Evolutionary conservation across 2,888 invertebrate genomes (phyloP).

Genomic region (Sesia apiformis): DNA sequence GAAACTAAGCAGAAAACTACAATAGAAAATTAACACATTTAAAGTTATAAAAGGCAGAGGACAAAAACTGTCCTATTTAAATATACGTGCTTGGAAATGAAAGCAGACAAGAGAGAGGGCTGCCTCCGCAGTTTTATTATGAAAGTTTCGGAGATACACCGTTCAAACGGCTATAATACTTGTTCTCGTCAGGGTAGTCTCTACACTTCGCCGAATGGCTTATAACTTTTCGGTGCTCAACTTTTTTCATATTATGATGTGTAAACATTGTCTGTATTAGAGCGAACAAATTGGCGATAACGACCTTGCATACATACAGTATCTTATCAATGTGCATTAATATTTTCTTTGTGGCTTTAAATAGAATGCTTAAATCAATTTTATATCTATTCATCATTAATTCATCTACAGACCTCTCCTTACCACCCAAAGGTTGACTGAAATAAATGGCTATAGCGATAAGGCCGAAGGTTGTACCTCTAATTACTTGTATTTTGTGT

Average conservation of each 20-base stretch:
- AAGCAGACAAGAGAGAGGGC: constrained; percentile 14
- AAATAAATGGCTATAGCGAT: too few relatives aligned
- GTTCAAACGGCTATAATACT: constrained; percentile 3
- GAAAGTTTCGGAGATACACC: constrained; percentile 13
- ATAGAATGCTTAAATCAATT: too few relatives aligned
- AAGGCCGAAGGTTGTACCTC: too few relatives aligned
- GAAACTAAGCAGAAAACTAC: too few relatives aligned
- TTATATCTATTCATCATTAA: too few relatives aligned
- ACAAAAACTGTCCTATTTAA: constrained; percentile 9
- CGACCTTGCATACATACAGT: too few relatives aligned
- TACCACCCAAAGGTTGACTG: too few relatives aligned
- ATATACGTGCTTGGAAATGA: constrained; percentile 27
- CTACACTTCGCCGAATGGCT: constrained; percentile 7
- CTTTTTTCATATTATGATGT: constrained; percentile 5
- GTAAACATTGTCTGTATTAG: not conserved
- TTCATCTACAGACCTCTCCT: too few relatives aligned
- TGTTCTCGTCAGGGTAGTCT: constrained; percentile 6
- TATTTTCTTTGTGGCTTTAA: too few relatives aligned
- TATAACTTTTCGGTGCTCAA: constrained; percentile 6
- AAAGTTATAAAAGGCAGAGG: not conserved
- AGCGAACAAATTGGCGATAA: too few relatives aligned
- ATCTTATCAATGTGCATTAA: too few relatives aligned
- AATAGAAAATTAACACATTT: not conserved
- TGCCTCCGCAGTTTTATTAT: constrained; percentile 14
- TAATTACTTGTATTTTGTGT: too few relatives aligned